Conservation (phyloP, 2,888 invertebrate species). For the Drosophila neotestacea region DNA sequence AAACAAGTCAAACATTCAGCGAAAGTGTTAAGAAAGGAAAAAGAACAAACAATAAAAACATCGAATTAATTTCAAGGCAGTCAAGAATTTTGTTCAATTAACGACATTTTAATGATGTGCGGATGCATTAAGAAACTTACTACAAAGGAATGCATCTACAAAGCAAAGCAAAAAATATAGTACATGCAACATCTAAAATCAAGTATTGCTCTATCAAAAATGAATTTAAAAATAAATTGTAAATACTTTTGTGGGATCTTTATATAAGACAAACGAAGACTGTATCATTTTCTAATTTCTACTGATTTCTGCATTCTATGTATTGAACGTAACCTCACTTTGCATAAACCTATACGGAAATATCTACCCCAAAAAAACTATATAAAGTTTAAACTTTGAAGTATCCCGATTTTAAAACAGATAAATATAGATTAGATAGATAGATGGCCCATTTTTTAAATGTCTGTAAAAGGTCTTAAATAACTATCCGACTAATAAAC, state of each 20-base stretch:
- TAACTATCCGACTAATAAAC: too few relatives aligned
- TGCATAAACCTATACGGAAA: background rate
- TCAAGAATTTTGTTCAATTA: conserved; percentile 46
- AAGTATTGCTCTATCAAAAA: background rate
- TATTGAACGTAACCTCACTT: background rate
- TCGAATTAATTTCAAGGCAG: conserved; percentile 69
- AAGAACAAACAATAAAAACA: conserved; percentile 68
- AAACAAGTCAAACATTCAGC: conserved; percentile 81
- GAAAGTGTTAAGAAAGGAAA: conserved; percentile 71
- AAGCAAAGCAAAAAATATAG: background rate
- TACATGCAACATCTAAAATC: conserved; percentile 15
- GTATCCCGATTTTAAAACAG: too few relatives aligned
- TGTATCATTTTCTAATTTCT: background rate
- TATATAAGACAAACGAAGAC: too few relatives aligned
- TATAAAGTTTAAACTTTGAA: too few relatives aligned
- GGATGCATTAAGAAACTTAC: conserved; percentile 18
- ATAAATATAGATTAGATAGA: too few relatives aligned
- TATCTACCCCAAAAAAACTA: too few relatives aligned
- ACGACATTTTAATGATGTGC: background rate
- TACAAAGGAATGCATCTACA: conserved; percentile 19
- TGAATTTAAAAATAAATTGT: background rate
- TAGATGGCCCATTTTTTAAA: too few relatives aligned
- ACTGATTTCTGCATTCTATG: background rate
- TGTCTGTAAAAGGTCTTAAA: too few relatives aligned
- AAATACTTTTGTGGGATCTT: too few relatives aligned